Percentiles rank a stretch among this genome's conserved stretches.
Evolutionary conservation across 2,888 invertebrate species (phyloP).

Genomic region (Polymixis lichenea): DNA sequence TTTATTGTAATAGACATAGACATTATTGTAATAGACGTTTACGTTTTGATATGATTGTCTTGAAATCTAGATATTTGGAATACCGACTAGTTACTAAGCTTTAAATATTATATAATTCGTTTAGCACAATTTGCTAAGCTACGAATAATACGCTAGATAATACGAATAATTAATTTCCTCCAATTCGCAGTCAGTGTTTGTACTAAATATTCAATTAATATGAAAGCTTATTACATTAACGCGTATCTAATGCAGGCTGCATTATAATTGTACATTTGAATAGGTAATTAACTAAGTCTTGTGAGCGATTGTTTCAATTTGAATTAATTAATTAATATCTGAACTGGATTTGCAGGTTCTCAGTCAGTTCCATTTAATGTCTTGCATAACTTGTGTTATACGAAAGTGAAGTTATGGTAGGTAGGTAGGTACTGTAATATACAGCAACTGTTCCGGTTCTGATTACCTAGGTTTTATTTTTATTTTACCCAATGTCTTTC

Average conservation of each 20-base stretch:
- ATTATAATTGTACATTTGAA: conserved; percentile 48
- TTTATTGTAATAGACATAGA: neutral
- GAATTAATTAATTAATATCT: conserved; percentile 56
- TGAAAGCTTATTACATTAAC: conserved; percentile 19
- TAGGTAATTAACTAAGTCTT: conserved; percentile 51
- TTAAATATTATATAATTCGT: neutral
- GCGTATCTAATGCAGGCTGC: conserved; percentile 30
- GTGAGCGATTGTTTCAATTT: conserved; percentile 59
- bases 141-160: neutral
- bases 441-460: neutral
- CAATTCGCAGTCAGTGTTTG: conserved; percentile 24
- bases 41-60: neutral
- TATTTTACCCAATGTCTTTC: neutral
- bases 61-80: neutral
- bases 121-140: conserved; percentile 6
- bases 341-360: conserved; percentile 41
- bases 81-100: neutral
- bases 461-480: neutral
- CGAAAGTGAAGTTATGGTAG: conserved; percentile 19
- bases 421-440: neutral
- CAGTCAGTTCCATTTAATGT: conserved; percentile 28
- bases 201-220: conserved; percentile 40
- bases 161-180: conserved; percentile 32
- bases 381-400: conserved; percentile 29
- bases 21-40: no score